Conservation (phyloP, 2,888 invertebrate species). For the Bombylius discolor region DNA sequence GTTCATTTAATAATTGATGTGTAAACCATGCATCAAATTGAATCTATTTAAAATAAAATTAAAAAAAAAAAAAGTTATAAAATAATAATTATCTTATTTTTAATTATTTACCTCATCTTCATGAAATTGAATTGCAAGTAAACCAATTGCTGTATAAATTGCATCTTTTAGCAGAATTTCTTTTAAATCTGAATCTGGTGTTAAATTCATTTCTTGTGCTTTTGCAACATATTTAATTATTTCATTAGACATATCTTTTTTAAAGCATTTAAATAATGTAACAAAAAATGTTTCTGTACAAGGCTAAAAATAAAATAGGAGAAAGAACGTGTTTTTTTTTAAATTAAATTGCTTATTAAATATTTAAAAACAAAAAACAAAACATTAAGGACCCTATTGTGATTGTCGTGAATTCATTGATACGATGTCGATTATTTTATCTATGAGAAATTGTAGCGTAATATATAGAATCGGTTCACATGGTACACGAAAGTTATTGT, state of each 20-base stretch:
- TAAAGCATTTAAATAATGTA: conserved; percentile 69
- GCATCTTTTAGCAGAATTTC: conserved; percentile 82
- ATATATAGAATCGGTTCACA: too few relatives aligned
- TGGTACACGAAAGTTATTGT: too few relatives aligned
- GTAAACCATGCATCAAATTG: conserved; percentile 90
- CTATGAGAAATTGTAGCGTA: too few relatives aligned
- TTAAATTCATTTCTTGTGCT: conserved; percentile 52
- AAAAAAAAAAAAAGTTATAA: conserved; percentile 16
- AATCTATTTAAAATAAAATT: conserved; percentile 39
- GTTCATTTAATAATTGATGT: conserved; percentile 64
- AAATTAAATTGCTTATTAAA: conserved; percentile 8
- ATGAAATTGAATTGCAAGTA: conserved; percentile 79
- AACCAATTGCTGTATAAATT: conserved; percentile 81
- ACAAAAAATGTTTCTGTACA: conserved; percentile 79
- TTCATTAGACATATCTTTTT: conserved; percentile 56
- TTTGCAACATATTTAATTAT: conserved; percentile 59
- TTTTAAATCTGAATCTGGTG: conserved; percentile 56
- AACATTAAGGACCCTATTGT: background rate
- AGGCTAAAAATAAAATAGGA: conserved; percentile 42
- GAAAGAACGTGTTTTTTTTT: background rate
- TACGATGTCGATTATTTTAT: too few relatives aligned
- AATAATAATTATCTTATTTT: background rate
- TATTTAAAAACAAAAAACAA: conserved; percentile 8
- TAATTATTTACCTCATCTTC: conserved; percentile 52
- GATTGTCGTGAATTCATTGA: too few relatives aligned